Conservation (phyloP, 2,888 invertebrate species). For the Eupithecia dodoneata region DNA sequence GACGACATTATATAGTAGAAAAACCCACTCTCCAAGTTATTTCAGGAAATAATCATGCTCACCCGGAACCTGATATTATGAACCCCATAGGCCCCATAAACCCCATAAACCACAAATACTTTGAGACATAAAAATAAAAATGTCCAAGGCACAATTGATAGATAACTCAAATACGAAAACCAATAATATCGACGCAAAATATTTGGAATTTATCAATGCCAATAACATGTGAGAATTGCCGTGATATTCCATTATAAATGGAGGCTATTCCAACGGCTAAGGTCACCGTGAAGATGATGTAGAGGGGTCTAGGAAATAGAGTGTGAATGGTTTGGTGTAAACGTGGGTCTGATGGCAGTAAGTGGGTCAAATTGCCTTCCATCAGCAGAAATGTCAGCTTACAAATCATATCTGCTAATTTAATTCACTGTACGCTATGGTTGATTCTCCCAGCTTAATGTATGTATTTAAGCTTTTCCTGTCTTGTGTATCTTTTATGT, state of each 20-base stretch:
- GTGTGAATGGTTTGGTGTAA: conserved; percentile 12
- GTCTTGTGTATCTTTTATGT: too few species aligned
- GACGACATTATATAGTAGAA: background rate
- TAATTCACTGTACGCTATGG: background rate
- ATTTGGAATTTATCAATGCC: conserved; percentile 34
- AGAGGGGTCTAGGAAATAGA: conserved; percentile 16
- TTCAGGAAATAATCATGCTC: background rate
- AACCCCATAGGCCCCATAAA: background rate
- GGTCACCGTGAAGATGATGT: conserved; percentile 23
- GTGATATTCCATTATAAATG: conserved; percentile 33
- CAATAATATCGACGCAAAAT: conserved; percentile 27
- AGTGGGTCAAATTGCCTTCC: background rate
- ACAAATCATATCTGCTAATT: background rate
- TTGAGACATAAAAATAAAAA: background rate
- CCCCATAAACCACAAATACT: background rate
- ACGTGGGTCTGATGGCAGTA: background rate
- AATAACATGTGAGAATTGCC: conserved; percentile 25
- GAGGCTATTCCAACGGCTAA: conserved; percentile 17
- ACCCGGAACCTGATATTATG: background rate
- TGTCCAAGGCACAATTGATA: conserved; percentile 11
- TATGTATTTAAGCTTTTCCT: too few species aligned
- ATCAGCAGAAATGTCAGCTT: background rate
- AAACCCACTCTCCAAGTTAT: background rate
- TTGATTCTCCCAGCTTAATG: background rate
- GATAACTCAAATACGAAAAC: conserved; percentile 21